Evolutionary conservation across 2,888 invertebrate genomes (phyloP).

Genomic region (Prosapia bicincta): DNA sequence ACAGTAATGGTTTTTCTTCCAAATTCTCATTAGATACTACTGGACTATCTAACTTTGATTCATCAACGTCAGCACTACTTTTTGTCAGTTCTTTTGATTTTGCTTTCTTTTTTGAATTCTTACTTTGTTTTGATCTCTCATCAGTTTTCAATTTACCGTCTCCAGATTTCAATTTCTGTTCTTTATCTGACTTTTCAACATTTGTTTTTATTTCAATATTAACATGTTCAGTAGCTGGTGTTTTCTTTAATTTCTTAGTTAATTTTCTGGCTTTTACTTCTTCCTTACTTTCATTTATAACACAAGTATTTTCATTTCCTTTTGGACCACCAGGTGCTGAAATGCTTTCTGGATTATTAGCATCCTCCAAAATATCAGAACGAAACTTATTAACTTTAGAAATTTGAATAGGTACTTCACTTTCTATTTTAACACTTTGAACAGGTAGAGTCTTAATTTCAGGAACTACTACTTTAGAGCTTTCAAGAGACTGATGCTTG

Average conservation of each 20-base stretch:
- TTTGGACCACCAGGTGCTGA: neutral
- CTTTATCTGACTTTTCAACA: neutral
- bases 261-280: neutral
- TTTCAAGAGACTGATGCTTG: neutral
- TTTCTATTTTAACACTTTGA: neutral
- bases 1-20: neutral
- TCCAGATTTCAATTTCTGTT: neutral
- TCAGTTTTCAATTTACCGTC: conserved; percentile 16
- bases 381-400: neutral
- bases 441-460: neutral
- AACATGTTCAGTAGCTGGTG: neutral
- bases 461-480: neutral
- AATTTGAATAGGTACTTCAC: too few relatives aligned
- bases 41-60: neutral
- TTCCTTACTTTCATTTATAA: neutral
- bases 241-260: neutral
- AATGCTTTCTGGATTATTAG: neutral
- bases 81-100: neutral
- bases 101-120: conserved; percentile 4
- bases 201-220: too few relatives aligned
- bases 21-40: neutral
- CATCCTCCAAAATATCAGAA: neutral
- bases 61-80: neutral
- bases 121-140: neutral
- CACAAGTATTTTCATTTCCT: too few relatives aligned